Percentiles rank a stretch among this genome's conserved stretches.
These are phyloP conservation scores for Eudemis profundana DNA, from an alignment of 2,888 invertebrate species.

Conservation along the genomic window DNA sequence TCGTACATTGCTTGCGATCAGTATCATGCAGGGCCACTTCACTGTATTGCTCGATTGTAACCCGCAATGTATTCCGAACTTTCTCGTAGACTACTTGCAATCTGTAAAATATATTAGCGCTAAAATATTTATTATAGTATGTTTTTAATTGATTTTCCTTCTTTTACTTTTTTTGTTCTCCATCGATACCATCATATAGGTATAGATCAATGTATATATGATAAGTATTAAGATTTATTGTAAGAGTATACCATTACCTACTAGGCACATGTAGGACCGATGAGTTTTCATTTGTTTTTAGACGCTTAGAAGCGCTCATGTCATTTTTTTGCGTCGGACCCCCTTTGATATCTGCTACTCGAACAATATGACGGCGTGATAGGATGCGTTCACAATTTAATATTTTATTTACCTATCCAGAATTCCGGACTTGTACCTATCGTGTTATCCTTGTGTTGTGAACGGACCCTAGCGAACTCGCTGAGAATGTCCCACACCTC, in stretches of 20 bases:
- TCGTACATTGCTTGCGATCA: slow-evolving; percentile 63
- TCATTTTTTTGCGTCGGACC: slow-evolving; percentile 38
- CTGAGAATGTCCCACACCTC: slow-evolving; percentile 14
- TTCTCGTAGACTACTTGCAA: slow-evolving; percentile 45
- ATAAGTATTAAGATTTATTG: slow-evolving; percentile 44
- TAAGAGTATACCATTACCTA: slow-evolving; percentile 32
- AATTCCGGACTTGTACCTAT: neutral
- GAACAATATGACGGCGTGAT: slow-evolving; percentile 16
- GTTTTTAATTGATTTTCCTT: slow-evolving; percentile 29
- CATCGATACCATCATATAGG: slow-evolving; percentile 42
- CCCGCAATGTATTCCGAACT: slow-evolving; percentile 56
- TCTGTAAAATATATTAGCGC: slow-evolving; percentile 32
- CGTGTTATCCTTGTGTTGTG: slow-evolving; percentile 31
- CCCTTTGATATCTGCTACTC: slow-evolving; percentile 29
- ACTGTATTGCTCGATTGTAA: slow-evolving; percentile 50
- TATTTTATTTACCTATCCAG: slow-evolving; percentile 8
- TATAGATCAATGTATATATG: slow-evolving; percentile 29
- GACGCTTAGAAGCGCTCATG: slow-evolving; percentile 43
- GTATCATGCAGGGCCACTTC: slow-evolving; percentile 37
- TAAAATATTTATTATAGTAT: slow-evolving; percentile 39
- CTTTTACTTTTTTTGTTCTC: slow-evolving; percentile 25
- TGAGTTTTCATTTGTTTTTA: slow-evolving; percentile 41
- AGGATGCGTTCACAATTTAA: slow-evolving; percentile 39
- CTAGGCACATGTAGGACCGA: slow-evolving; percentile 39
- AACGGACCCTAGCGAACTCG: slow-evolving; percentile 33